Evolutionary conservation across 2,113 vertebrate genomes (phyloP).

Genomic region (Austrofundulus limnaeus): DNA sequence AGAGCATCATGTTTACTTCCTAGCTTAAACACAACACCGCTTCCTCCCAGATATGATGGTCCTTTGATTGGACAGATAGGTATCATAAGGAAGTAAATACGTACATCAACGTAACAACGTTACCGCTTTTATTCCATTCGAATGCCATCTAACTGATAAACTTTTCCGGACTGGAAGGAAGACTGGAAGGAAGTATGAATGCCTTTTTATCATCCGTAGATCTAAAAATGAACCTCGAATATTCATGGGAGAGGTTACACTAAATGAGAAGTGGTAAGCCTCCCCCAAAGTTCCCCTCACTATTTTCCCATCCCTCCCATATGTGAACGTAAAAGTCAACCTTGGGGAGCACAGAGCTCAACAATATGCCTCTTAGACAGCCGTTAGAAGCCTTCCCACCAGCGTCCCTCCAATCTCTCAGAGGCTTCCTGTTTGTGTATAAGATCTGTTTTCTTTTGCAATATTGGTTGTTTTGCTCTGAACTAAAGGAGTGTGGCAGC

Average conservation of each 20-base stretch:
- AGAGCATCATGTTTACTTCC: slow-evolving; percentile 24
- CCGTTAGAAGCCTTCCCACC: slow-evolving; percentile 49
- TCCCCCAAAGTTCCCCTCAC: slow-evolving; percentile 28
- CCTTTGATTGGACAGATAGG: slow-evolving; percentile 25
- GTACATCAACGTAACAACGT: slow-evolving; percentile 27
- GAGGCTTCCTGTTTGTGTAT: slow-evolving; percentile 74
- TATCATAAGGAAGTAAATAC: slow-evolving; percentile 28
- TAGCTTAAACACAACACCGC: slow-evolving; percentile 40
- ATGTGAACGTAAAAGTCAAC: slow-evolving; percentile 51
- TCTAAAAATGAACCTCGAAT: slow-evolving; percentile 47
- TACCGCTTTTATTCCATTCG: slow-evolving; percentile 29
- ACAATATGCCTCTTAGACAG: slow-evolving; percentile 60
- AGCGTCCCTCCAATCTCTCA: slow-evolving; percentile 46
- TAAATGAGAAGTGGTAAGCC: slow-evolving; percentile 33
- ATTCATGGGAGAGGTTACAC: slow-evolving; percentile 63
- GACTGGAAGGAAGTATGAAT: slow-evolving; percentile 31
- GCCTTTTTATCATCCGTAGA: slow-evolving; percentile 23
- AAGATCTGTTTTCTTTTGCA: slow-evolving; percentile 64
- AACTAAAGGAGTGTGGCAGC: slow-evolving; percentile 43
- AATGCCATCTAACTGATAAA: slow-evolving; percentile 42
- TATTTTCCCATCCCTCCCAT: slow-evolving; percentile 66
- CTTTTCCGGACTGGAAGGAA: slow-evolving; percentile 27
- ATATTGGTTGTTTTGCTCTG: slow-evolving; percentile 52
- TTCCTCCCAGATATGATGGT: slow-evolving; percentile 38
- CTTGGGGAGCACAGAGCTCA: slow-evolving; percentile 62